These are phyloP conservation scores for Celastrina argiolus DNA, from an alignment of 2,888 invertebrate species.

Conservation along the genomic window DNA sequence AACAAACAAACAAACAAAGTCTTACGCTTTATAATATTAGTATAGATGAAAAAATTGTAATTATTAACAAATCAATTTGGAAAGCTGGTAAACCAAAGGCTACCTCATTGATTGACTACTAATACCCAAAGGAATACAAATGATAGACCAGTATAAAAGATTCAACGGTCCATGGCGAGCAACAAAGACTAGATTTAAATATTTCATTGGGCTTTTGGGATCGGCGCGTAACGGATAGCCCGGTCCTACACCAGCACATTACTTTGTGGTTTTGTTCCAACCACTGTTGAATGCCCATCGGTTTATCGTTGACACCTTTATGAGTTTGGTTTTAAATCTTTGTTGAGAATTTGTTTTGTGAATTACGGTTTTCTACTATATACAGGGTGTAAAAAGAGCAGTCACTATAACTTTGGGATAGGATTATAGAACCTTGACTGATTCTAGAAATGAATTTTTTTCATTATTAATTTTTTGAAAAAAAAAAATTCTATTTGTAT, in stretches of 20 bases:
- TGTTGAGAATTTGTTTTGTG: neutral
- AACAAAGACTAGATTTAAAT: neutral
- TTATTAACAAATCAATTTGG: too few species aligned
- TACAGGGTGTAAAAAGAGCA: too few species aligned
- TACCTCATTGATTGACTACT: too few species aligned
- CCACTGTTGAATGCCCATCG: neutral
- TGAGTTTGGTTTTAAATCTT: neutral
- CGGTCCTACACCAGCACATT: neutral
- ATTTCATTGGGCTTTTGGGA: neutral
- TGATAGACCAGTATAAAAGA: neutral
- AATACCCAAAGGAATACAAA: neutral
- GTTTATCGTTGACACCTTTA: constrained; percentile 6
- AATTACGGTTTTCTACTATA: neutral
- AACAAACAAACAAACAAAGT: too few species aligned
- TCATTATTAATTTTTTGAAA: too few species aligned
- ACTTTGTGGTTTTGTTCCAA: neutral
- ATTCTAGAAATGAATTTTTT: too few species aligned
- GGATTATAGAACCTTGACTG: too few species aligned
- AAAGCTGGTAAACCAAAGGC: too few species aligned
- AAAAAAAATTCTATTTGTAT: too few species aligned
- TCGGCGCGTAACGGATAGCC: neutral
- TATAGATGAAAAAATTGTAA: too few species aligned
- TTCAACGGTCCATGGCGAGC: neutral
- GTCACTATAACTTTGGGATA: too few species aligned
- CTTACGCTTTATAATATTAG: too few species aligned